Percentiles rank a stretch among this genome's conserved stretches.
phyloP scores from a whole-genome alignment of 2,888 invertebrate genomes.

The Nebria salina region DNA sequence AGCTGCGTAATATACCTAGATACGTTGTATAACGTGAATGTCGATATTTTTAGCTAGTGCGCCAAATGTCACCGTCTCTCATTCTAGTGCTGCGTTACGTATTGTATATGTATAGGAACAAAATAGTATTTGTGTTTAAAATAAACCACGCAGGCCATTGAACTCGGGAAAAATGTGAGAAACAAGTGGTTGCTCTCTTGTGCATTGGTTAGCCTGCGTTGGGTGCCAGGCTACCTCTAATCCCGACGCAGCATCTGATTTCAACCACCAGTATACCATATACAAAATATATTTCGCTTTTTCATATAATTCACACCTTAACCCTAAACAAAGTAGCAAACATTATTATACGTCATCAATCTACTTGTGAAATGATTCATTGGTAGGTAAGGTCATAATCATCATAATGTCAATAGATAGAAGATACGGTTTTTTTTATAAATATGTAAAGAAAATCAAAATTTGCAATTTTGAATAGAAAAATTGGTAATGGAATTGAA shows the following conservation, averaged over 20 bases:
- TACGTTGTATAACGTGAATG: neutral
- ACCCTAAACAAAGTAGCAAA: no score
- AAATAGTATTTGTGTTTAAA: conserved; percentile 7
- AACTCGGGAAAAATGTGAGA: conserved; percentile 43
- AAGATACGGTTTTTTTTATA: no score
- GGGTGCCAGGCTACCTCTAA: conserved; percentile 3
- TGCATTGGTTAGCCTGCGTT: neutral
- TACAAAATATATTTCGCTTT: neutral
- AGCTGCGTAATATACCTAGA: neutral
- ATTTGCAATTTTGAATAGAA: no score
- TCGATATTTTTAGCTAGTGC: neutral
- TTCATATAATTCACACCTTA: no score
- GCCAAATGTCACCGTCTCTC: neutral
- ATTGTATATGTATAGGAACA: neutral
- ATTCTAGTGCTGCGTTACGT: neutral
- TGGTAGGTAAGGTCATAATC: no score
- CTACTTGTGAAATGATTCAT: no score
- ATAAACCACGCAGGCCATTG: conserved; percentile 35
- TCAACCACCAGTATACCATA: neutral
- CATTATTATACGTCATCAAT: no score
- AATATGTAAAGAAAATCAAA: no score
- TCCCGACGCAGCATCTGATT: neutral
- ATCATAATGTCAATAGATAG: no score
- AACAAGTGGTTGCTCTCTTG: conserved; percentile 34
- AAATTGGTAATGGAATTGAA: no score